Evolutionary conservation across 2,888 invertebrate species (phyloP).

Genomic region (Ephialtes manifestator): DNA sequence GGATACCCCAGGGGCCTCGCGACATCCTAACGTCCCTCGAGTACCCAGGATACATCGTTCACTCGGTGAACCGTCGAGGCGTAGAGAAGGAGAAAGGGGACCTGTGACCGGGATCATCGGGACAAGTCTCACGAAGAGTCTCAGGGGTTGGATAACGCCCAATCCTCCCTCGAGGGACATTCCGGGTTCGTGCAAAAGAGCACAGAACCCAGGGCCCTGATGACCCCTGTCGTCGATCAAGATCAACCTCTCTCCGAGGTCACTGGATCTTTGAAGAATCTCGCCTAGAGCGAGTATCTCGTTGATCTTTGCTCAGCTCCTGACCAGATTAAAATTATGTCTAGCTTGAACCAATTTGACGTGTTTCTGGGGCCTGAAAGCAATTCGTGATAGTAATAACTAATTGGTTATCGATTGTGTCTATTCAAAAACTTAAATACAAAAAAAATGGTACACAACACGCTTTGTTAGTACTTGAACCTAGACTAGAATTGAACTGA

Average conservation of each 20-base stretch:
- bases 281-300: not conserved
- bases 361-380: not conserved
- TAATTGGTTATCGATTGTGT: too few relatives aligned
- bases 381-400: too few relatives aligned
- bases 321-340: not conserved
- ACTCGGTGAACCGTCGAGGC: constrained; percentile 25
- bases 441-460: not conserved
- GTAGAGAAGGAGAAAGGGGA: constrained; percentile 19
- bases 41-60: not conserved
- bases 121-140: constrained; percentile 53
- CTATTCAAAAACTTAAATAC: too few relatives aligned
- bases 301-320: not conserved
- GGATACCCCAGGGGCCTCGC: constrained; percentile 66
- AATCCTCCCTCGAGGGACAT: constrained; percentile 45
- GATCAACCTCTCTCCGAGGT: constrained; percentile 23
- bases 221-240: constrained; percentile 40
- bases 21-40: constrained; percentile 66
- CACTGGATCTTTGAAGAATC: constrained; percentile 11
- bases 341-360: not conserved
- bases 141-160: constrained; percentile 54
- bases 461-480: not conserved
- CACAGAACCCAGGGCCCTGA: not conserved
- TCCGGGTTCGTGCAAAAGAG: constrained; percentile 19
- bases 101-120: constrained; percentile 32
- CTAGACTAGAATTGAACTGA: not conserved